These are phyloP conservation scores for Turnix velox DNA, from an alignment of 2,113 vertebrate species.

Conservation along the genomic window DNA sequence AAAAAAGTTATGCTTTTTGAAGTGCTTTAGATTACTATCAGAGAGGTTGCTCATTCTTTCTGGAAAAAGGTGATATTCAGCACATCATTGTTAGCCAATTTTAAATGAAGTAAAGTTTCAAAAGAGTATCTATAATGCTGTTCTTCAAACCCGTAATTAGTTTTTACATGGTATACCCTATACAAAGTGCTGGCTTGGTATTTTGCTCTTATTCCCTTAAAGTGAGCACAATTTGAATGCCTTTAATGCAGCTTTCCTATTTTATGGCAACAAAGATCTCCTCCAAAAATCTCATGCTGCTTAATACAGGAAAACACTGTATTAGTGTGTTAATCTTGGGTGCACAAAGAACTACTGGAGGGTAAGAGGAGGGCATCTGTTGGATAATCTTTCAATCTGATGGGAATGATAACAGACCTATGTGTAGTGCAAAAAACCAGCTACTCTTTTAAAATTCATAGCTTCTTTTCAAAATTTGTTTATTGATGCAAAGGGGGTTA, in stretches of 20 bases:
- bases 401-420: conserved; percentile 69
- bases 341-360: conserved; percentile 71
- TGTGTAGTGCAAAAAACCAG: conserved; percentile 41
- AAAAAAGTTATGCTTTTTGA: not conserved
- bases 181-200: conserved; percentile 58
- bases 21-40: conserved; percentile 86
- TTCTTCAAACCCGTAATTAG: conserved; percentile 63
- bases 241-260: conserved; percentile 72
- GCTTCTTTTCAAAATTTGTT: conserved; percentile 4
- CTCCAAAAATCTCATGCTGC: conserved; percentile 42
- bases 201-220: conserved; percentile 68
- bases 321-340: conserved; percentile 70
- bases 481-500: not conserved
- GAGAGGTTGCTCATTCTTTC: conserved; percentile 84
- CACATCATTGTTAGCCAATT: conserved; percentile 59
- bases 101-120: conserved; percentile 63
- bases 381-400: conserved; percentile 79
- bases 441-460: conserved; percentile 9
- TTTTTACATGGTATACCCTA: conserved; percentile 62
- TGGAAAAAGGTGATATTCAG: conserved; percentile 86
- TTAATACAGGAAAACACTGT: conserved; percentile 60
- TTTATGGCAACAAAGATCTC: conserved; percentile 75
- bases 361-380: conserved; percentile 77
- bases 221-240: conserved; percentile 69
- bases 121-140: conserved; percentile 49